phyloP scores from a whole-genome alignment of 2,113 vertebrate species.

The Pelvicachromis taeniatus region DNA sequence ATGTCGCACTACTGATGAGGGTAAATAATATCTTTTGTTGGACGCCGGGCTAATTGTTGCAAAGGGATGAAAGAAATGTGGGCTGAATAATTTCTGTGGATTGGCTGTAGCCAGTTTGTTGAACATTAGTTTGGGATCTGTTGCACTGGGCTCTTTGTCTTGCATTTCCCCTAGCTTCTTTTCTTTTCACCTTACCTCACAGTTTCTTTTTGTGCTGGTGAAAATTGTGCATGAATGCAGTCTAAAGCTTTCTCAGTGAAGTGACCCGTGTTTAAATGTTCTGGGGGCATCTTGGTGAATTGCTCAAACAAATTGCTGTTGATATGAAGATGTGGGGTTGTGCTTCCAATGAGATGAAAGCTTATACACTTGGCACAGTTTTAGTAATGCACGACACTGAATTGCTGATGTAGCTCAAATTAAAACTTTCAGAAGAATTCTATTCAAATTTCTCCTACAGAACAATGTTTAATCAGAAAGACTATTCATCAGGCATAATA shows the following conservation, averaged over 20 bases:
- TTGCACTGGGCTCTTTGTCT: slow-evolving; percentile 52
- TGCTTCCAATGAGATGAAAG: slow-evolving; percentile 28
- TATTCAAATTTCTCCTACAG: neutral
- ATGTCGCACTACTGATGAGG: slow-evolving; percentile 6
- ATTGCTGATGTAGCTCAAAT: slow-evolving; percentile 2
- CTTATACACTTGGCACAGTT: slow-evolving; percentile 14
- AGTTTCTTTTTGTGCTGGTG: slow-evolving; percentile 43
- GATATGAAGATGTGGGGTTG: slow-evolving; percentile 57
- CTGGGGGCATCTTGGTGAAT: slow-evolving; percentile 39
- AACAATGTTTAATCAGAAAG: neutral
- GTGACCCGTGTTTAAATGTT: slow-evolving; percentile 63
- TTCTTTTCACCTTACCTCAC: slow-evolving; percentile 42
- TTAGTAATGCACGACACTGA: neutral
- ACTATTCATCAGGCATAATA: neutral
- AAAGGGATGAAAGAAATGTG: slow-evolving; percentile 9
- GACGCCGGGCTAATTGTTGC: slow-evolving; percentile 8
- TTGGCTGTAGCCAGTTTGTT: slow-evolving; percentile 55
- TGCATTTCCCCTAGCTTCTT: slow-evolving; percentile 49
- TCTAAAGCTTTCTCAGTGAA: slow-evolving; percentile 50
- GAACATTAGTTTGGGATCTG: slow-evolving; percentile 57
- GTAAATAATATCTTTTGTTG: slow-evolving; percentile 35
- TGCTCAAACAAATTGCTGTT: slow-evolving; percentile 61
- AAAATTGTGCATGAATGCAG: slow-evolving; percentile 57
- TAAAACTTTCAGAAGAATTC: neutral
- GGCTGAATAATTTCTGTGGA: slow-evolving; percentile 24